Evolutionary conservation across 2,888 invertebrate species (phyloP).

Genomic region (Caenorhabditis parvicauda): DNA sequence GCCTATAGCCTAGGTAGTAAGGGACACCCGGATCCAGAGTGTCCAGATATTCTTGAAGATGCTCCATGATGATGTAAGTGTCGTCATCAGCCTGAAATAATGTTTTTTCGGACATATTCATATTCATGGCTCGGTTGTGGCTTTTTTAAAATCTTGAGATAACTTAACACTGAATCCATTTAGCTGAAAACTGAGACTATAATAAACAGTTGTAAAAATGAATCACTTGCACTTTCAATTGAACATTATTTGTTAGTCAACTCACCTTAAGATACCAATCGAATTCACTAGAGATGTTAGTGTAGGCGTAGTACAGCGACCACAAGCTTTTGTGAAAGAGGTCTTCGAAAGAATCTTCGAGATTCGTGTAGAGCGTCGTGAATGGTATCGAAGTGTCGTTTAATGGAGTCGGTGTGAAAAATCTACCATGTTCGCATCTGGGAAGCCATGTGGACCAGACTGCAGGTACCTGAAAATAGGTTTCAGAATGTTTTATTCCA

Average conservation of each 20-base stretch:
- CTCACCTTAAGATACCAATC: constrained; percentile 48
- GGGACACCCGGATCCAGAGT: constrained; percentile 31
- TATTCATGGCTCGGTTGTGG: neutral
- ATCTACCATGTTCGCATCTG: constrained; percentile 41
- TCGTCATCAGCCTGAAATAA: constrained; percentile 44
- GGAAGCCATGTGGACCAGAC: constrained; percentile 43
- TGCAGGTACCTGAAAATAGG: constrained; percentile 9
- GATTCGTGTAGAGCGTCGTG: constrained; percentile 33
- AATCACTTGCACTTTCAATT: no score
- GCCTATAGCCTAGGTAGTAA: constrained; percentile 36
- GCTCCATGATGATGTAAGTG: constrained; percentile 42
- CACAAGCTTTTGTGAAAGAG: constrained; percentile 41
- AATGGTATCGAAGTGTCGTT: constrained; percentile 24
- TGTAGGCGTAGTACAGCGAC: constrained; percentile 36
- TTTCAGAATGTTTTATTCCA: no score
- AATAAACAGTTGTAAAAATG: no score
- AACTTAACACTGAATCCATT: no score
- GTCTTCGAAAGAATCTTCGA: constrained; percentile 31
- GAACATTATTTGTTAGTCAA: neutral
- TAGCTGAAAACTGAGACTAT: no score
- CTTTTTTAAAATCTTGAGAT: no score
- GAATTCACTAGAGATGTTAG: constrained; percentile 34
- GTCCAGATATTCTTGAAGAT: constrained; percentile 32
- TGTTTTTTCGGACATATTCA: neutral
- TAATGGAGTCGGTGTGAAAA: constrained; percentile 32